Conservation (phyloP, 2,797 vertebrate genomes). For the Prunella strophiata region DNA sequence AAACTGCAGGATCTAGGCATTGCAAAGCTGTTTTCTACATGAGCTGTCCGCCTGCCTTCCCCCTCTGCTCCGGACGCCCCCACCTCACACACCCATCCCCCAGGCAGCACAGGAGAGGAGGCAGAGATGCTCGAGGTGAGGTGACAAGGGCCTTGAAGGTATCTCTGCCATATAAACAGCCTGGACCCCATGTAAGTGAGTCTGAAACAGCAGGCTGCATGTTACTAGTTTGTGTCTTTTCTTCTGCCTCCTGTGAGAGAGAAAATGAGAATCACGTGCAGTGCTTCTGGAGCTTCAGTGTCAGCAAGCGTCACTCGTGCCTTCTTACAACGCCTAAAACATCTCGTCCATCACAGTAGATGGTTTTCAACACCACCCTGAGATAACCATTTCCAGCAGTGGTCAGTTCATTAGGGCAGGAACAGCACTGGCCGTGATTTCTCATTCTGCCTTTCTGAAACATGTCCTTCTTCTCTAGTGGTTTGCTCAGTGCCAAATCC, state of each 20-base stretch:
- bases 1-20: constrained; percentile 54
- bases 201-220: not conserved
- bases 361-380: constrained; percentile 4
- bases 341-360: not conserved
- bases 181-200: not conserved
- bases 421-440: not conserved
- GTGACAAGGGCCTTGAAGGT: not conserved
- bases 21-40: constrained; percentile 54
- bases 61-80: not conserved
- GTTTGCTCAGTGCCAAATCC: constrained; percentile 10
- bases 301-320: not conserved
- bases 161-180: not conserved
- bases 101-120: not conserved
- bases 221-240: not conserved
- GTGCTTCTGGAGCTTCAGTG: not conserved
- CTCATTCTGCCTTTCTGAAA: constrained; percentile 9
- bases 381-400: constrained; percentile 21
- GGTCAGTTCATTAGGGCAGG: not conserved
- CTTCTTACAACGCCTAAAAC: not conserved
- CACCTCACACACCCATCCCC: not conserved
- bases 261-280: not conserved
- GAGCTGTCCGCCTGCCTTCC: constrained; percentile 17
- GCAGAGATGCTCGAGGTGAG: not conserved
- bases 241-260: not conserved
- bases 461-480: not conserved